Evolutionary conservation across 23 tunicate species (phyloP).

Genomic region (Trididemnum miniatum): DNA sequence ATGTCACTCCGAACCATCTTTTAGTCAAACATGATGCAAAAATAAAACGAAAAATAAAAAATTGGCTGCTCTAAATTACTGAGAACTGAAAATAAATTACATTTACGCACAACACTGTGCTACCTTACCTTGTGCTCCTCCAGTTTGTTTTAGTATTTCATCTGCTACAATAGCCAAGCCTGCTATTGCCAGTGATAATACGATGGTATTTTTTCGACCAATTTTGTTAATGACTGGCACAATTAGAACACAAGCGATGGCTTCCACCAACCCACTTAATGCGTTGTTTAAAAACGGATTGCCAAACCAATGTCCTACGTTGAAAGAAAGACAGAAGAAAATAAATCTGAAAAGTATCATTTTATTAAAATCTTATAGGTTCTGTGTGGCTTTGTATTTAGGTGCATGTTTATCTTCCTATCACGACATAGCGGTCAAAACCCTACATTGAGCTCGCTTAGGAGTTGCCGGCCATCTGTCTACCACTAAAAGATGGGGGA

Average conservation of each 20-base stretch:
- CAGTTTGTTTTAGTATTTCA: slow-evolving; percentile 38
- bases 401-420: too few species aligned
- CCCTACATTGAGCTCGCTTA: too few species aligned
- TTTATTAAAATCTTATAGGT: too few species aligned
- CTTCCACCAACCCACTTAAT: slow-evolving; percentile 75
- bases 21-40: too few species aligned
- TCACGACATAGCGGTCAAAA: too few species aligned
- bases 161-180: slow-evolving; percentile 27
- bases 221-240: slow-evolving; percentile 48
- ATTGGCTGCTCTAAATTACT: background rate
- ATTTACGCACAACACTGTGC: too few species aligned
- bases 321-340: slow-evolving; percentile 68
- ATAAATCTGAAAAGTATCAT: slow-evolving; percentile 39
- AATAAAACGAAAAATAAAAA: background rate
- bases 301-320: slow-evolving; percentile 69
- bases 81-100: too few species aligned
- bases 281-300: slow-evolving; percentile 60
- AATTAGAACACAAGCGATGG: slow-evolving; percentile 51
- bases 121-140: too few species aligned
- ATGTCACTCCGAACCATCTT: too few species aligned
- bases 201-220: slow-evolving; percentile 40
- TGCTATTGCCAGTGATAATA: slow-evolving; percentile 28
- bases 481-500: too few species aligned
- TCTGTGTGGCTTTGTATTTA: too few species aligned
- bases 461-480: too few species aligned